Evolutionary conservation across 2,113 vertebrate genomes (phyloP), one percentile per base, ranked within the genome.

Genomic region (Actinemys pallida): DNA sequence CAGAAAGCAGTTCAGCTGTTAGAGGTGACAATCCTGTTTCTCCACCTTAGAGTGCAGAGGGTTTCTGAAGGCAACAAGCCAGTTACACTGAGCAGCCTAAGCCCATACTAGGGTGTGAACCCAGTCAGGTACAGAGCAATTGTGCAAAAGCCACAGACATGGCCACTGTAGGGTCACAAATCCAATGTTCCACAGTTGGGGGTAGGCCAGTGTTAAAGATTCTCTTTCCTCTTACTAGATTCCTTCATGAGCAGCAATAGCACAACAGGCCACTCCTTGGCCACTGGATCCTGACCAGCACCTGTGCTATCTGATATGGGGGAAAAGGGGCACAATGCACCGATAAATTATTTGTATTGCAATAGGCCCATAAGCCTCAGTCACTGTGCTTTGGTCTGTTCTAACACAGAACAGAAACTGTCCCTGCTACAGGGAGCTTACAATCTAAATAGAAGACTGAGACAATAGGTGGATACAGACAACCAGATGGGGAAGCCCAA

Each of bases 391-490:
- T 49, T 57, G 6, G 76, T 7, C 25, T 22, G 87, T 49, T 54
- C 83, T 6, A 85, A 9, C 17, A 92, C 2, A 53, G 31, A 49
- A 27, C 53, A 29, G 14, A 19, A 1, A 16, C 5, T 90, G 11
- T 3, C 14, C 2, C 80, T 81, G 79, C 76, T 31, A 29, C 25
- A 90, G 72, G 75, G 9, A 80, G 1, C 6, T 87, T 0, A 0
- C 22, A 17, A 39, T 57, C 11, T 8, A 1, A 76, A 10, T n/a
- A 47, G 65, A 72, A 72, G 19, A 39, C 19, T 39, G n/a, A 22
- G 65, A n/a, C 65, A 72, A 72, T 6, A 20, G 35, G 2, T 72
- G 8, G n/a, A 72, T 72, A 72, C 19, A 39, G 65, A 39, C 35
- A 10, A 4, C 7, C n/a, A 39, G n/a, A 39, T 10, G 9, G 8